These are phyloP conservation scores for Heliconius ethilla DNA, from an alignment of 2,888 invertebrate species.

Conservation along the genomic window DNA sequence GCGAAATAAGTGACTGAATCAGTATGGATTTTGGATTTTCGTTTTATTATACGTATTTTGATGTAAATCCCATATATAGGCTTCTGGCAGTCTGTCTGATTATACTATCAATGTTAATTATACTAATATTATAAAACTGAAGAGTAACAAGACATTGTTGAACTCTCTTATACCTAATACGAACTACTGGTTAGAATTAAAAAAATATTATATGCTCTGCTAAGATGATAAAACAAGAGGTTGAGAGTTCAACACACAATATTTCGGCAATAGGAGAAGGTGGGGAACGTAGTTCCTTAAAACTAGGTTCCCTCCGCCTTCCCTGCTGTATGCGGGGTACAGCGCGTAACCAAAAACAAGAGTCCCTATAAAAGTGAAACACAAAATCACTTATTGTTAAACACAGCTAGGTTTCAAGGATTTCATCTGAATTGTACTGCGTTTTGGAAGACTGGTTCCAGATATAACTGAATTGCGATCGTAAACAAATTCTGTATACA, in stretches of 20 bases:
- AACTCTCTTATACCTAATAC: background rate
- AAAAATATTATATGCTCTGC: too few relatives aligned
- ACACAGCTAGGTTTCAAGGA: conserved; percentile 15
- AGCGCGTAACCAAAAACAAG: background rate
- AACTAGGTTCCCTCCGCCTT: background rate
- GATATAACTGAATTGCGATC: conserved; percentile 32
- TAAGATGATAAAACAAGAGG: too few relatives aligned
- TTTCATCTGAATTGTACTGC: conserved; percentile 13
- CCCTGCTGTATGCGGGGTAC: background rate
- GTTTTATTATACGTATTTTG: background rate
- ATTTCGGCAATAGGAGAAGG: too few relatives aligned
- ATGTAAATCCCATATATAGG: too few relatives aligned
- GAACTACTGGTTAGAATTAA: background rate
- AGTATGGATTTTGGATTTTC: conserved; percentile 5
- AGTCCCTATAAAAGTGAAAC: background rate
- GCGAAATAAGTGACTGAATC: conserved; percentile 10
- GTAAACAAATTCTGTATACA: conserved; percentile 47
- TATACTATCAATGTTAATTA: too few relatives aligned
- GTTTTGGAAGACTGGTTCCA: conserved; percentile 24
- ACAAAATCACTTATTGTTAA: background rate
- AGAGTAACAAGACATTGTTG: background rate
- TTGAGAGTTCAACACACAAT: too few relatives aligned
- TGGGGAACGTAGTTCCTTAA: background rate
- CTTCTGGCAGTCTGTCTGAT: too few relatives aligned
- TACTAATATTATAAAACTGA: too few relatives aligned